Evolutionary conservation across 2,888 invertebrate species (phyloP), one percentile per base, ranked within the genome.

Genomic region (Drosophila suboccidentalis): DNA sequence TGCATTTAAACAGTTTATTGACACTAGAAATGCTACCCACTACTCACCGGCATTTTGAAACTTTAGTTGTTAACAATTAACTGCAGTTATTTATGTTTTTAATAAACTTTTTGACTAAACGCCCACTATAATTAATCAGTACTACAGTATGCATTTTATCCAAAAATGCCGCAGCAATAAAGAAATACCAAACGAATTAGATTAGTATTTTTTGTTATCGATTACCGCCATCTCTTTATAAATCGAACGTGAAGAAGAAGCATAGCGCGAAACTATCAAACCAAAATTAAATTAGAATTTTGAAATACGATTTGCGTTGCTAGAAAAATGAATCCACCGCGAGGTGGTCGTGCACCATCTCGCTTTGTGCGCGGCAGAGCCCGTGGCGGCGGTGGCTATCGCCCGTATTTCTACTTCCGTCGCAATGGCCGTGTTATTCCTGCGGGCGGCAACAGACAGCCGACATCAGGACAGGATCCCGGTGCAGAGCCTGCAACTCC

Each of bases 321-420:
- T 41, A 49, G 8, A 15, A 11, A 54, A 53, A 91, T 91, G 91
- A 89, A 90, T 80, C 68, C 80, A 13, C 50, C 66, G 11, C 32
- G 66, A 17, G 67, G 75, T 15, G 75, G 75, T 6, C 77, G 84
- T 11, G 65, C 79, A 0, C 63, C 77, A 0, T 80, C 85, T 0
- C 84, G 90, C 4, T 91, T 90, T 64, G 64, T 83, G 10, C 90
- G 90, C 2, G 91, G 91, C 0, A 82, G 88, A 29, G 79, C 60
- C 1, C 82, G 90, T 6, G 91, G 89, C 5, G 90, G 89, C 1
- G 83, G 84, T 3, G 74, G 66, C 1, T 89, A 80, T 61, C 80
- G 91, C 3, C 91, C 91, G 0, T 91, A 91, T 57, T 91, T 90
- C 32, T 91, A 88, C 51, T 91, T 91, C 68, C 91, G 90, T 3